These are phyloP conservation scores for Itoplectis maculator DNA, from an alignment of 2,888 invertebrate species.

Conservation along the genomic window DNA sequence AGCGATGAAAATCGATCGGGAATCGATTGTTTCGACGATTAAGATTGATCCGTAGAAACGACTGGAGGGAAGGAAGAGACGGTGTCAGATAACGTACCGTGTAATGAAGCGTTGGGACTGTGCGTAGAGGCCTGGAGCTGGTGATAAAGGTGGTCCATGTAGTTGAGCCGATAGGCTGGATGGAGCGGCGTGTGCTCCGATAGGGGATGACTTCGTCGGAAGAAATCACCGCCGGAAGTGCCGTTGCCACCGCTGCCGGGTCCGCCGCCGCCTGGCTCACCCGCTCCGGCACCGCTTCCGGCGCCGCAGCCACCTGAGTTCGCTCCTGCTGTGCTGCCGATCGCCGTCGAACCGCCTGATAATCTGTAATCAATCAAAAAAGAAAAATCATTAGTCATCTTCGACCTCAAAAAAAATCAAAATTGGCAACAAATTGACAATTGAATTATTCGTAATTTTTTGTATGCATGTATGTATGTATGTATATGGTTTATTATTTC, in stretches of 20 bases:
- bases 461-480: too few species aligned
- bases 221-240: slow-evolving; percentile 87
- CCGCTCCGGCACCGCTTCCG: slow-evolving; percentile 73
- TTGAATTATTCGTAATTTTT: too few species aligned
- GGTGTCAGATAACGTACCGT: slow-evolving; percentile 86
- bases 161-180: slow-evolving; percentile 90
- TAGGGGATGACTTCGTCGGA: slow-evolving; percentile 87
- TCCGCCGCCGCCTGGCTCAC: slow-evolving; percentile 81
- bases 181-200: slow-evolving; percentile 88
- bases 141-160: slow-evolving; percentile 92
- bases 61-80: background rate
- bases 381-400: slow-evolving; percentile 1
- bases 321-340: slow-evolving; percentile 76
- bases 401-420: background rate
- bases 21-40: background rate
- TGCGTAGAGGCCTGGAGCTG: slow-evolving; percentile 88
- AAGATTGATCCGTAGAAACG: background rate
- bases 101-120: slow-evolving; percentile 89
- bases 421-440: slow-evolving; percentile 1
- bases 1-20: background rate
- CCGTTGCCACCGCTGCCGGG: slow-evolving; percentile 86
- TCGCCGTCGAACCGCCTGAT: slow-evolving; percentile 79
- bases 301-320: slow-evolving; percentile 85
- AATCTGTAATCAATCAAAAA: slow-evolving; percentile 76
- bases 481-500: too few species aligned